phyloP scores from a whole-genome alignment of 2,797 vertebrate genomes.

The Cottoperca gobio region DNA sequence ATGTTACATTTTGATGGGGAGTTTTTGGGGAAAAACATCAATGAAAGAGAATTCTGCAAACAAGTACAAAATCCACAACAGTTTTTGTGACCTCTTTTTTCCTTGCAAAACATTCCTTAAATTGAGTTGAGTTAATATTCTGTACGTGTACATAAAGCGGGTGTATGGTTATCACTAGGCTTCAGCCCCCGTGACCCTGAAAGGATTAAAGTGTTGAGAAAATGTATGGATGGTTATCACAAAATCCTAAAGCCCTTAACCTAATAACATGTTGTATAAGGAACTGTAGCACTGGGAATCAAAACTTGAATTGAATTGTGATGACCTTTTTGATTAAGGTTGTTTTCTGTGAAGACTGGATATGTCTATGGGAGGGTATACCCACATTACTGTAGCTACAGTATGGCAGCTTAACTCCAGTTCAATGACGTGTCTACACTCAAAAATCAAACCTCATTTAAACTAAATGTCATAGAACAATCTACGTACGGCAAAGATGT shows the following conservation, averaged over 20 bases:
- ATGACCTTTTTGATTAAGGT: slow-evolving; percentile 21
- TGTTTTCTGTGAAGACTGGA: slow-evolving; percentile 14
- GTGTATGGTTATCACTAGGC: not conserved
- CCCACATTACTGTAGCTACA: slow-evolving; percentile 2
- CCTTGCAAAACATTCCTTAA: not conserved
- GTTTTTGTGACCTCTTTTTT: not conserved
- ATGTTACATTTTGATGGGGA: slow-evolving; percentile 35
- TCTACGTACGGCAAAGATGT: not conserved
- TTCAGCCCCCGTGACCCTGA: not conserved
- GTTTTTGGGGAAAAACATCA: not conserved
- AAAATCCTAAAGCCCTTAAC: not conserved
- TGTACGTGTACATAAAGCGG: not conserved
- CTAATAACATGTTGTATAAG: slow-evolving; percentile 5
- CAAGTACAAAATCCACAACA: slow-evolving; percentile 5
- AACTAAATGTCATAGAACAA: not conserved
- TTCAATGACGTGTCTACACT: slow-evolving; percentile 3
- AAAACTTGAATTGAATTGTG: slow-evolving; percentile 22
- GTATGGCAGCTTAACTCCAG: not conserved
- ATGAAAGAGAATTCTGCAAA: not conserved
- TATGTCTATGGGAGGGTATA: slow-evolving; percentile 1
- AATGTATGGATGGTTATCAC: slow-evolving; percentile 20
- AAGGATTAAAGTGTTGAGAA: slow-evolving; percentile 2
- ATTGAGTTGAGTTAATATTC: slow-evolving; percentile 7
- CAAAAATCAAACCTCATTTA: not conserved
- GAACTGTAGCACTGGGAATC: slow-evolving; percentile 4